A percentile compares a stretch with the other conserved stretches of the same genome.
phyloP scores from a whole-genome alignment of 2,113 vertebrate genomes.

The Shinisaurus crocodilurus region DNA sequence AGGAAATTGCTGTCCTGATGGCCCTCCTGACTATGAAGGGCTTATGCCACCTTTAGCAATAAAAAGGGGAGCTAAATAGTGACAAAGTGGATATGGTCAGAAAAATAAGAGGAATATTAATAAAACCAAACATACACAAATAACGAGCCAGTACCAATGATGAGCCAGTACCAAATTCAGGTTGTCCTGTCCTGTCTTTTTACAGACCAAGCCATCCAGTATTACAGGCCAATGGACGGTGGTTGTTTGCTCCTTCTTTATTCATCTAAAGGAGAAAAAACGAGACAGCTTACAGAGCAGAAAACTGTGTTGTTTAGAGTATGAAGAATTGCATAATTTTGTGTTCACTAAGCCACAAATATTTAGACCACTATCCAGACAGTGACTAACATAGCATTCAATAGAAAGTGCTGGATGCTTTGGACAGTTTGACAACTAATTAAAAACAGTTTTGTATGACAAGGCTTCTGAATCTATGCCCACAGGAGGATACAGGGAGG shows the following conservation, averaged over 20 bases:
- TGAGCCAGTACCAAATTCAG: background rate
- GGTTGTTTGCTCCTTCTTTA: background rate
- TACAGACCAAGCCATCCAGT: constrained; percentile 8
- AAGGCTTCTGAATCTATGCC: constrained; percentile 3
- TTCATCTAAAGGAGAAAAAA: constrained; percentile 16
- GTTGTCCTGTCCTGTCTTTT: background rate
- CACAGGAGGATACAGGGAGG: background rate
- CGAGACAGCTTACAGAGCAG: constrained; percentile 26
- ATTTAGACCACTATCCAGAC: constrained; percentile 46
- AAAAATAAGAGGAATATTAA: background rate
- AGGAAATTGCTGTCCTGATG: background rate
- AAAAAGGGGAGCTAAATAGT: background rate
- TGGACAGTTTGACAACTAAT: constrained; percentile 31
- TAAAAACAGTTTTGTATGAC: constrained; percentile 16
- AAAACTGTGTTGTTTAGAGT: background rate
- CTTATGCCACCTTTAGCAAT: background rate
- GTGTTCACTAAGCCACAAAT: constrained; percentile 45
- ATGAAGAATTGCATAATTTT: constrained; percentile 26
- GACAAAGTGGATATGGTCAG: rapidly evolving
- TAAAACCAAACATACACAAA: rapidly evolving
- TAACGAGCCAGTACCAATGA: background rate
- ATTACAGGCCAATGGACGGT: rapidly evolving
- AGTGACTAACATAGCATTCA: constrained; percentile 52
- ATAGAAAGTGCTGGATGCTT: background rate
- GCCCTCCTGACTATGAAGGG: rapidly evolving